Conservation (phyloP, 2,888 invertebrate species). For the Rhagonycha lutea region DNA sequence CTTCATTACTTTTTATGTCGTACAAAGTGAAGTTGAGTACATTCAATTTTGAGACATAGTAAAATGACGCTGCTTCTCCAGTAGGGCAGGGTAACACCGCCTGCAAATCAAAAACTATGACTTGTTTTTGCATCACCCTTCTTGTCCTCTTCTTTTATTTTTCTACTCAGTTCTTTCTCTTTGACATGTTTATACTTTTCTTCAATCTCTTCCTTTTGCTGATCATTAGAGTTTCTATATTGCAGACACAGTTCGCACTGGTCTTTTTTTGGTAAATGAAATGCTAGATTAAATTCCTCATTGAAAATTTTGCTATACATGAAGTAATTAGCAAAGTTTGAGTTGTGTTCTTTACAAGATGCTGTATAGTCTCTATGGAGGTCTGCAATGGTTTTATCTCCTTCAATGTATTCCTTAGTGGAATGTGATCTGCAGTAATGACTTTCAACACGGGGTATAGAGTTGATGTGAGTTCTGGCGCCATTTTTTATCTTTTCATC, state of each 20-base stretch:
- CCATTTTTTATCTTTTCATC: too few relatives aligned
- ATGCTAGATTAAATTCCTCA: slow-evolving; percentile 9
- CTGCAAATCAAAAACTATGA: slow-evolving; percentile 29
- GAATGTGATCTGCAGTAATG: slow-evolving; percentile 36
- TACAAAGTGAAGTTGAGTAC: slow-evolving; percentile 30
- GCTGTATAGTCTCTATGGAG: slow-evolving; percentile 36
- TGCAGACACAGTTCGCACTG: slow-evolving; percentile 11
- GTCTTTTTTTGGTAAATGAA: slow-evolving; percentile 17
- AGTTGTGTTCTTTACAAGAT: slow-evolving; percentile 11
- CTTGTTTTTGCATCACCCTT: slow-evolving; percentile 9
- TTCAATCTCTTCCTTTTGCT: slow-evolving; percentile 5
- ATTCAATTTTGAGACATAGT: slow-evolving; percentile 31
- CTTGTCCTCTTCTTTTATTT: slow-evolving; percentile 28
- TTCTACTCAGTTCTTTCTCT: slow-evolving; percentile 26
- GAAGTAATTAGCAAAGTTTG: slow-evolving; percentile 1
- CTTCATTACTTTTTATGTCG: slow-evolving; percentile 12
- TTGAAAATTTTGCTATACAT: slow-evolving; percentile 15
- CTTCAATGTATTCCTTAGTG: slow-evolving; percentile 37
- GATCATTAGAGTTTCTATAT: slow-evolving; percentile 3
- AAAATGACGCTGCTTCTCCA: slow-evolving; percentile 31
- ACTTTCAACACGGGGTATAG: slow-evolving; percentile 39
- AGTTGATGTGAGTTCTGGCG: neutral
- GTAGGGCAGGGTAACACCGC: slow-evolving; percentile 30
- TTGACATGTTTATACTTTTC: slow-evolving; percentile 19
- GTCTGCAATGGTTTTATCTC: slow-evolving; percentile 33